Base-by-base conservation (phyloP, 2,888 invertebrate genomes). In the Sturmia bella region DNA sequence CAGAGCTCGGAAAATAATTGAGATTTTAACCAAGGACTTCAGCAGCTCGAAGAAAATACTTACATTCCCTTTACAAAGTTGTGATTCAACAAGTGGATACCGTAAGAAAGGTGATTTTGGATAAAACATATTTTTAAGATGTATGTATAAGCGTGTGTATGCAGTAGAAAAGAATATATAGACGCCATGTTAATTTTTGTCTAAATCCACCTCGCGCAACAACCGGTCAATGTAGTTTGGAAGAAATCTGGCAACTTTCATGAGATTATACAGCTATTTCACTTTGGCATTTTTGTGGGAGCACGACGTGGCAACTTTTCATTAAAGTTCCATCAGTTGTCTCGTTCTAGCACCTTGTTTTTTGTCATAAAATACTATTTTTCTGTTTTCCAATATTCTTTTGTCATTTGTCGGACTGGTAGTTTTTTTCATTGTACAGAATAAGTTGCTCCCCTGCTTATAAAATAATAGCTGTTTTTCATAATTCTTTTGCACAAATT, bases 51-150 rank as follows among this genome's bases (percentile, higher is more conserved):
- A 24, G 24, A 21, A 69, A 74, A 73, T 84, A 87, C 90, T 89
- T 85, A 90, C 90, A 87, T 91, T 89, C 84, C 88, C 85, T 86
- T 88, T 87, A 11, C 89, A 86, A 54, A 91, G 85, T 86, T 90
- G 89, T 83, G 86, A 87, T 87, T 90, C 90, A 78, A 91, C 84
- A 68, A 86, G 86, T 77, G 87, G 85, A 85, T 88, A 87, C 41
- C 87, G 87, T 57, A 86, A 57, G 86, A 91, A 90, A 85, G 91
- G 90, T 85, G 90, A 87, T 86, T 88, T 89, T 69, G 90, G 90
- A 86, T 90, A 89, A 86, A 87, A 88, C 90, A 90, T 90, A 73
- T 81, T 84, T 80, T 52, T 80, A 39, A 45, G 27, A 50, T 70
- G 69, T 76, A 75, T 83, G 9, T n/a, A n/a, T n/a, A 43, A 19